Conservation (phyloP, 2,797 vertebrate species). For the Periophthalmus magnuspinnatus region DNA sequence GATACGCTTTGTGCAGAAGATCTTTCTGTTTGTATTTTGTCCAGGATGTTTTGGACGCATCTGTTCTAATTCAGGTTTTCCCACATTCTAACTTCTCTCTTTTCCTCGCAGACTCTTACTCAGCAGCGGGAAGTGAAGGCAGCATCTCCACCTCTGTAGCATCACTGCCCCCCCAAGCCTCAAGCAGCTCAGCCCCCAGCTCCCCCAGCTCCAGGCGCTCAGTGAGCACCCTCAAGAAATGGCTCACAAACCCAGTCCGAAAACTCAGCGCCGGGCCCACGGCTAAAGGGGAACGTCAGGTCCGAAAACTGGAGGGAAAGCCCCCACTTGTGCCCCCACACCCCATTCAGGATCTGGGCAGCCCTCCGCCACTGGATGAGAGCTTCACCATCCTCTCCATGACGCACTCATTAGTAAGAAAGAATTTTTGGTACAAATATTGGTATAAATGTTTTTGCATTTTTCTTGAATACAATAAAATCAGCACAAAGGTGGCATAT, state of each 20-base stretch:
- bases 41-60: not conserved
- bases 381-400: slow-evolving; percentile 64
- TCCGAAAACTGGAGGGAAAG: slow-evolving; percentile 75
- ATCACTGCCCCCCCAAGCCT: slow-evolving; percentile 85
- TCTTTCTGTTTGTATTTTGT: not conserved
- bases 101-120: slow-evolving; percentile 84
- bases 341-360: slow-evolving; percentile 70
- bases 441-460: not conserved
- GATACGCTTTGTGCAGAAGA: too few species aligned
- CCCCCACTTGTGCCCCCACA: slow-evolving; percentile 61
- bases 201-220: slow-evolving; percentile 85
- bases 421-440: not conserved
- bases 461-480: not conserved
- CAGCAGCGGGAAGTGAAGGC: slow-evolving; percentile 88
- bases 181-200: slow-evolving; percentile 84
- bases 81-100: slow-evolving; percentile 10
- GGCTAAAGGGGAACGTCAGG: slow-evolving; percentile 77
- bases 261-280: slow-evolving; percentile 81
- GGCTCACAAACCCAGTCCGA: slow-evolving; percentile 88
- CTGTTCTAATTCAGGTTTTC: not conserved
- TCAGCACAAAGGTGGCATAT: too few species aligned
- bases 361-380: slow-evolving; percentile 62
- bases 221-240: slow-evolving; percentile 88
- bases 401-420: slow-evolving; percentile 78
- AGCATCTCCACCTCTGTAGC: slow-evolving; percentile 89